Percentiles rank a stretch among this genome's conserved stretches.
phyloP scores from a whole-genome alignment of 2,113 vertebrate species.

The Pteropus alecto region DNA sequence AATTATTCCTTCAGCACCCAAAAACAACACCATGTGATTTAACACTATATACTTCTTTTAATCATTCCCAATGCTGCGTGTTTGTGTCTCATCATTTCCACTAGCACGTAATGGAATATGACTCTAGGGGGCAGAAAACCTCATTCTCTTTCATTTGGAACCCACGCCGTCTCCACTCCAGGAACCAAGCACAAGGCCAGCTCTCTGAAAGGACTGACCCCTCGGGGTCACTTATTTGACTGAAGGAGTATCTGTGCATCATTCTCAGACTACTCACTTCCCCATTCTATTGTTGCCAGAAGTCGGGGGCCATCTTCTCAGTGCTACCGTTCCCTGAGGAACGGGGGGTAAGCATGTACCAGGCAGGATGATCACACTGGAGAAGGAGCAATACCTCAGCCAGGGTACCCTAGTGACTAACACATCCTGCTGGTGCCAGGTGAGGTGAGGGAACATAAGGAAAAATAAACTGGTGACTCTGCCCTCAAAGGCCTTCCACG shows the following conservation, averaged over 20 bases:
- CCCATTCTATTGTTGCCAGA: neutral
- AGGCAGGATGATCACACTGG: neutral
- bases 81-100: neutral
- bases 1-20: neutral
- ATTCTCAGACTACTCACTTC: neutral
- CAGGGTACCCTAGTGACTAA: neutral
- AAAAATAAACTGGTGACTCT: neutral
- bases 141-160: neutral
- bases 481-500: neutral
- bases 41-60: neutral
- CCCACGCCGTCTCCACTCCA: neutral
- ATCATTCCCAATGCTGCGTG: neutral
- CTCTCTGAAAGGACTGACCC: neutral
- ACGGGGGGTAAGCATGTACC: neutral
- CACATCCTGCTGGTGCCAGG: neutral
- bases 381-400: neutral
- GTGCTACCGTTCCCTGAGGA: neutral
- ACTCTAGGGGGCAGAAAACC: neutral
- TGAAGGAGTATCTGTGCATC: neutral
- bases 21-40: neutral
- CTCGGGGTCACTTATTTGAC: neutral
- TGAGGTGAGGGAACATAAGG: neutral
- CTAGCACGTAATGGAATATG: neutral
- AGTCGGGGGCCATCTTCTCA: rapidly evolving
- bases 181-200: neutral